phyloP scores from a whole-genome alignment of 2,113 vertebrate species.

The Bombycilla garrulus region DNA sequence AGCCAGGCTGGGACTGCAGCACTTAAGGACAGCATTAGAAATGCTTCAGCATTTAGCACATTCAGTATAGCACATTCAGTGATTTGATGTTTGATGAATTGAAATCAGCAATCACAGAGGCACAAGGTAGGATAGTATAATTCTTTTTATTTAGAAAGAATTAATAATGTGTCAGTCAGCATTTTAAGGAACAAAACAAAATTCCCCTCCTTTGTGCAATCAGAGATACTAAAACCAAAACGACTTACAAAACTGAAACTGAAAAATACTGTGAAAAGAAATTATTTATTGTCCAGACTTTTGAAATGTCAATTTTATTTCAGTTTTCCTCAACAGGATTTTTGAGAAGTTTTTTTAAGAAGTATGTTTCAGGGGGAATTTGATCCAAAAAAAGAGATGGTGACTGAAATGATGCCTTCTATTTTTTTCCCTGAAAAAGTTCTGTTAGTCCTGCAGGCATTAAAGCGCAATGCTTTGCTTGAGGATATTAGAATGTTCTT shows the following conservation, averaged over 20 bases:
- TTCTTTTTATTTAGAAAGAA: background rate
- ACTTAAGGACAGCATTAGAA: background rate
- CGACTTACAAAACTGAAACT: background rate
- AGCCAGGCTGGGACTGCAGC: background rate
- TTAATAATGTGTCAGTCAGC: background rate
- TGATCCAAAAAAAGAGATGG: background rate
- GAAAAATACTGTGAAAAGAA: background rate
- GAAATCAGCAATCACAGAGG: background rate
- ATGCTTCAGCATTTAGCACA: background rate
- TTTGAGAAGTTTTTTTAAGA: background rate
- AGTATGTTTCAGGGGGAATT: background rate
- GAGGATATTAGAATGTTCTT: background rate
- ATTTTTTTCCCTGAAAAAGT: background rate
- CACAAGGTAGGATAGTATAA: too few relatives aligned
- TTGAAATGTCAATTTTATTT: background rate
- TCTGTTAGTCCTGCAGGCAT: background rate
- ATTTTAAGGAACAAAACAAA: background rate
- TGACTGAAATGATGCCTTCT: background rate
- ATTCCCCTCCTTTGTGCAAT: background rate
- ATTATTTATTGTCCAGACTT: background rate
- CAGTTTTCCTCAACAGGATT: background rate
- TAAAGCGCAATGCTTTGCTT: background rate
- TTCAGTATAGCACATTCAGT: rapidly evolving
- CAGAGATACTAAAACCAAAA: background rate
- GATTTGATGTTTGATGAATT: background rate